phyloP scores from a whole-genome alignment of 2,888 invertebrate species.

The Mesoligia furuncula region DNA sequence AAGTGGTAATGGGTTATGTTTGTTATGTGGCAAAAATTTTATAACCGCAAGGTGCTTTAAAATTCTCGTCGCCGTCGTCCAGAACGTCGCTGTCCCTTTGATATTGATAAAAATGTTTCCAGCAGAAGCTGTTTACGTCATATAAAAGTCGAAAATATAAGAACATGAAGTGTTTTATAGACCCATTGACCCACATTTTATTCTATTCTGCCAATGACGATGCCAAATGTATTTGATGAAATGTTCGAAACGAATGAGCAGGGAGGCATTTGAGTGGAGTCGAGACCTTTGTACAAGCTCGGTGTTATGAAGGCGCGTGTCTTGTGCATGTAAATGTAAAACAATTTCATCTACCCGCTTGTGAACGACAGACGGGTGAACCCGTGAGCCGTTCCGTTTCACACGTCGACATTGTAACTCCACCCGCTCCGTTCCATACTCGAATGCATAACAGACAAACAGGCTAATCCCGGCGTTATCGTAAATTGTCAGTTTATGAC shows the following conservation, averaged over 20 bases:
- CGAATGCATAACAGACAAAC: conserved; percentile 90
- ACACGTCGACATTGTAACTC: conserved; percentile 76
- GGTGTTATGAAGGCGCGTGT: conserved; percentile 73
- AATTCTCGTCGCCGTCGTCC: conserved; percentile 34
- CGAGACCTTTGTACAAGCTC: conserved; percentile 68
- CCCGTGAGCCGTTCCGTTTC: conserved; percentile 73
- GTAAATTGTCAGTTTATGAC: conserved; percentile 91
- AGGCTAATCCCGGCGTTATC: conserved; percentile 90
- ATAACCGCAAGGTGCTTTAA: conserved; percentile 31
- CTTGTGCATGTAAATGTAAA: conserved; percentile 80
- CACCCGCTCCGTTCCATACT: conserved; percentile 73
- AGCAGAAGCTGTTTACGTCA: conserved; percentile 53
- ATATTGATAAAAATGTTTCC: conserved; percentile 57
- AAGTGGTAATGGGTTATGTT: too few relatives aligned
- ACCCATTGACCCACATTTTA: conserved; percentile 70
- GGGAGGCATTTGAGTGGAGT: conserved; percentile 62
- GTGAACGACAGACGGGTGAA: conserved; percentile 61
- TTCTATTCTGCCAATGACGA: conserved; percentile 68
- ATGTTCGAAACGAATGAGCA: conserved; percentile 70
- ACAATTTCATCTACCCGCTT: conserved; percentile 76
- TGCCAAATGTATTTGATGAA: conserved; percentile 73
- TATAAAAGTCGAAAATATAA: conserved; percentile 63
- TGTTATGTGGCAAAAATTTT: conserved; percentile 27
- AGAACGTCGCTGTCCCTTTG: conserved; percentile 41
- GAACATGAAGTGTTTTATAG: conserved; percentile 65